Percentiles rank a stretch among this genome's conserved stretches.
These are phyloP conservation scores for Patagioenas fasciata DNA, from an alignment of 2,113 vertebrate species.

Conservation along the genomic window DNA sequence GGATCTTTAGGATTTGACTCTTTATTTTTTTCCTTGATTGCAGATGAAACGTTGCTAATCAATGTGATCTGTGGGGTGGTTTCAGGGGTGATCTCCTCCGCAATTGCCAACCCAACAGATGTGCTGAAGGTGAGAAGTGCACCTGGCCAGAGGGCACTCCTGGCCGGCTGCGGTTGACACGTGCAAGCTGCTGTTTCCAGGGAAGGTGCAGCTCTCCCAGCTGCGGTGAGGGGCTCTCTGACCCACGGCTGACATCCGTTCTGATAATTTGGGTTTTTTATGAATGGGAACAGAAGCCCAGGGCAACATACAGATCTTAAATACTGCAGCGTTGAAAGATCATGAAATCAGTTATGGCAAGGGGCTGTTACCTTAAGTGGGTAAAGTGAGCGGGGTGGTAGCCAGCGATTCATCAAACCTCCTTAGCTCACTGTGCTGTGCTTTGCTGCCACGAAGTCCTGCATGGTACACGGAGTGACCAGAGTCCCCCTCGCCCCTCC, in stretches of 20 bases:
- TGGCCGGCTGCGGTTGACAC: neutral
- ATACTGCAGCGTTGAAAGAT: neutral
- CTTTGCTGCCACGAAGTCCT: neutral
- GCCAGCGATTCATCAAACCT: neutral
- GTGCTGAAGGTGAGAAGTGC: slow-evolving; percentile 88
- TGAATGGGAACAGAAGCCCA: neutral
- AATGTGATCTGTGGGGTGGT: slow-evolving; percentile 97
- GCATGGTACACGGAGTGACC: fast-evolving
- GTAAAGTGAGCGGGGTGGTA: neutral
- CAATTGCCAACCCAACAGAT: slow-evolving; percentile 93
- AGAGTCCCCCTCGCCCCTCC: neutral
- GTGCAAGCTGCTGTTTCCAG: neutral
- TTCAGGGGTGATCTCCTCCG: slow-evolving; percentile 92
- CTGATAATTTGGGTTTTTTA: neutral
- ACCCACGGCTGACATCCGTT: neutral
- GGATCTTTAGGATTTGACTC: neutral
- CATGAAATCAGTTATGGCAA: fast-evolving
- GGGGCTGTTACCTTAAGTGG: fast-evolving
- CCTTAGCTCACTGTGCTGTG: neutral
- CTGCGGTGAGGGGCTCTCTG: neutral
- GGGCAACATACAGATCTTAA: neutral
- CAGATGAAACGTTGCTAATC: slow-evolving; percentile 95
- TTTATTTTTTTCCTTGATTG: neutral
- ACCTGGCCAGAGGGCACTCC: neutral
- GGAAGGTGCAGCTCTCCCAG: neutral